Conservation (phyloP, 2,797 vertebrate species). For the Microchirus variegatus region DNA sequence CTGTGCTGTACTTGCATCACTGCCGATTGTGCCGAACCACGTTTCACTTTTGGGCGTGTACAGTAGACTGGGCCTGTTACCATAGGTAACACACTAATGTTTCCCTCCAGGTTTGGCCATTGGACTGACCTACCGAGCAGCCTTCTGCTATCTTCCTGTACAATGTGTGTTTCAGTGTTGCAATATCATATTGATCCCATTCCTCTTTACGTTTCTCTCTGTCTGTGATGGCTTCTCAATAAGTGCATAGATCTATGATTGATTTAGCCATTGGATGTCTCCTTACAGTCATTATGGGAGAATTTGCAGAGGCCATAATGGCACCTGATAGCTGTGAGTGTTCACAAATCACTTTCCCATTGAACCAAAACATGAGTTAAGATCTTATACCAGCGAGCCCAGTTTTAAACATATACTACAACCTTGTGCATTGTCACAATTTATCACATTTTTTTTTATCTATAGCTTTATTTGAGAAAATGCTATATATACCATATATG, state of each 20-base stretch:
- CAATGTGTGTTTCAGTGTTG: slow-evolving; percentile 60
- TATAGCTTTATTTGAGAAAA: slow-evolving; percentile 29
- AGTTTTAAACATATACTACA: slow-evolving; percentile 27
- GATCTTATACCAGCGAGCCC: slow-evolving; percentile 36
- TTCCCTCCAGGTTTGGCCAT: slow-evolving; percentile 21
- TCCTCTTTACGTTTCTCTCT: slow-evolving; percentile 38
- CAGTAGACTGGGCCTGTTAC: slow-evolving; percentile 43
- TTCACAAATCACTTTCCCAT: slow-evolving; percentile 81
- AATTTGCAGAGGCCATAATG: slow-evolving; percentile 75
- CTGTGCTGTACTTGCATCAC: not conserved
- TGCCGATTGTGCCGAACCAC: not conserved
- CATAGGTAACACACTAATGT: slow-evolving; percentile 31
- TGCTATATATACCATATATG: not conserved
- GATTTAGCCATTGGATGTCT: slow-evolving; percentile 79
- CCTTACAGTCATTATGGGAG: slow-evolving; percentile 74
- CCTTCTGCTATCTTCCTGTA: slow-evolving; percentile 35
- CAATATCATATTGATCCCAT: slow-evolving; percentile 62
- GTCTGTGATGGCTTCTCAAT: slow-evolving; percentile 74
- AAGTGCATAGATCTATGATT: slow-evolving; percentile 79
- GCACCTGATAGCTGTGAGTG: slow-evolving; percentile 77
- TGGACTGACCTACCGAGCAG: slow-evolving; percentile 31
- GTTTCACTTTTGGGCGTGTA: slow-evolving; percentile 41
- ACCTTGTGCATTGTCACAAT: slow-evolving; percentile 10
- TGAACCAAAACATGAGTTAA: slow-evolving; percentile 62
- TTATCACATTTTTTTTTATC: too few relatives aligned